Evolutionary conservation across 64 coral and sea anemone species (phyloP).

Genomic region (Pocillopora damicornis): DNA sequence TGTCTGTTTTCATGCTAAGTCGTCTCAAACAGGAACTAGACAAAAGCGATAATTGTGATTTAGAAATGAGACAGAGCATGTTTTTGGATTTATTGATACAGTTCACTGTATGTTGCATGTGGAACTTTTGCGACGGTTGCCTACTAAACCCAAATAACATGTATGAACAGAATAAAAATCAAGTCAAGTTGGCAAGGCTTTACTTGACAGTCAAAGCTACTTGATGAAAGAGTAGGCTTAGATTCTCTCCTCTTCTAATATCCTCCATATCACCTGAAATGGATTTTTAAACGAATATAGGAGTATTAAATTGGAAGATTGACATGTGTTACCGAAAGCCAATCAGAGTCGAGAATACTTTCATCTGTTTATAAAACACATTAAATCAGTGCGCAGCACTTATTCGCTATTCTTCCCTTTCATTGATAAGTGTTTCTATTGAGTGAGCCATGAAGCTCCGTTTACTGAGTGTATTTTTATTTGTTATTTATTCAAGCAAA

Average conservation of each 20-base stretch:
- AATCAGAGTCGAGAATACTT: constrained; percentile 7
- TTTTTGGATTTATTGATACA: constrained; percentile 29
- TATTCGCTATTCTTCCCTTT: constrained; percentile 24
- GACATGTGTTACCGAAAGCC: neutral
- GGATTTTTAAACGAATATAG: neutral
- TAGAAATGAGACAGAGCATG: constrained; percentile 8
- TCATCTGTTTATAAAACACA: constrained; percentile 28
- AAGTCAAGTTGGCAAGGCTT: neutral
- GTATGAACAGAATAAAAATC: neutral
- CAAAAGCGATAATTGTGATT: constrained; percentile 3
- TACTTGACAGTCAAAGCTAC: neutral
- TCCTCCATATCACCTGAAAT: constrained; percentile 2
- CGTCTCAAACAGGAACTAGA: constrained; percentile 1
- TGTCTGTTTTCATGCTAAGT: constrained; percentile 1
- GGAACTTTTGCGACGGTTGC: constrained; percentile 1
- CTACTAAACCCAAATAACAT: neutral
- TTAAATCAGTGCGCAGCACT: constrained; percentile 24
- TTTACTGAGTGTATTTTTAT: constrained; percentile 46
- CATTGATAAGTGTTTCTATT: constrained; percentile 39
- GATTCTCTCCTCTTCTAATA: neutral
- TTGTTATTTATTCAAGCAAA: constrained; percentile 48
- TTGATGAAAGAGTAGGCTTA: constrained; percentile 18
- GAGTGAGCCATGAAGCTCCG: constrained; percentile 37
- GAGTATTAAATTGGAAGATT: constrained; percentile 43
- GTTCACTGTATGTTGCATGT: constrained; percentile 1